These are phyloP conservation scores for Forbesichthys papilliferus DNA, from an alignment of 2,113 vertebrate species.

Conservation along the genomic window DNA sequence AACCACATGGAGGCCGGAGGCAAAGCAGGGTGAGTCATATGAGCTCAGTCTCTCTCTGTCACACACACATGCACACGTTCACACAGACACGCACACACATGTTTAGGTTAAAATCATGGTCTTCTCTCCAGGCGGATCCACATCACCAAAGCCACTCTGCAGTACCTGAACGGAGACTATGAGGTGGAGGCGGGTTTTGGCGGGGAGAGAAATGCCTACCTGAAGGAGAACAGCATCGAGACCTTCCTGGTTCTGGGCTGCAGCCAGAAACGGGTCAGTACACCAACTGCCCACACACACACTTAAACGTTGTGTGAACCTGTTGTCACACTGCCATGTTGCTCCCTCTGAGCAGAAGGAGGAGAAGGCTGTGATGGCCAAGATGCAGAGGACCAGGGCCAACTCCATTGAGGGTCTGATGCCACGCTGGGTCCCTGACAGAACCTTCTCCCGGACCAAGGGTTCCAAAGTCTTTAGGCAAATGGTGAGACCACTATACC, in stretches of 20 bases:
- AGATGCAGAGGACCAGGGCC: constrained; percentile 88
- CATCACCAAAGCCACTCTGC: constrained; percentile 92
- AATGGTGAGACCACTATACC: constrained; percentile 83
- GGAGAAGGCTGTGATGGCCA: constrained; percentile 94
- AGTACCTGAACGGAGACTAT: constrained; percentile 95
- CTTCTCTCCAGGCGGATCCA: constrained; percentile 84
- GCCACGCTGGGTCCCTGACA: constrained; percentile 92
- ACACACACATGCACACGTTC: neutral
- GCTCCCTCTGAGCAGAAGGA: constrained; percentile 83
- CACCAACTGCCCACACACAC: neutral
- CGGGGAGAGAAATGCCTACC: constrained; percentile 91
- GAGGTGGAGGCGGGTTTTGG: constrained; percentile 94
- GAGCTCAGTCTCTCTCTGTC: neutral
- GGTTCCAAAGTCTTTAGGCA: constrained; percentile 96
- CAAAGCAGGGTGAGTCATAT: constrained; percentile 86
- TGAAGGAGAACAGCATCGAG: constrained; percentile 96
- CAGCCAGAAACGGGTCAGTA: constrained; percentile 91
- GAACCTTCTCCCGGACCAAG: constrained; percentile 91
- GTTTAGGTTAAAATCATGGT: neutral
- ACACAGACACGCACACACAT: neutral
- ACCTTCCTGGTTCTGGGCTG: constrained; percentile 94
- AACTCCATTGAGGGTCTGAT: constrained; percentile 89
- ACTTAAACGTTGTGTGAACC: constrained; percentile 18
- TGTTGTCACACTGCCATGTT: constrained; percentile 43
- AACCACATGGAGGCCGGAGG: constrained; percentile 97